These are phyloP conservation scores for Adineta ricciae DNA, from an alignment of 2,888 invertebrate genomes.

Conservation along the genomic window DNA sequence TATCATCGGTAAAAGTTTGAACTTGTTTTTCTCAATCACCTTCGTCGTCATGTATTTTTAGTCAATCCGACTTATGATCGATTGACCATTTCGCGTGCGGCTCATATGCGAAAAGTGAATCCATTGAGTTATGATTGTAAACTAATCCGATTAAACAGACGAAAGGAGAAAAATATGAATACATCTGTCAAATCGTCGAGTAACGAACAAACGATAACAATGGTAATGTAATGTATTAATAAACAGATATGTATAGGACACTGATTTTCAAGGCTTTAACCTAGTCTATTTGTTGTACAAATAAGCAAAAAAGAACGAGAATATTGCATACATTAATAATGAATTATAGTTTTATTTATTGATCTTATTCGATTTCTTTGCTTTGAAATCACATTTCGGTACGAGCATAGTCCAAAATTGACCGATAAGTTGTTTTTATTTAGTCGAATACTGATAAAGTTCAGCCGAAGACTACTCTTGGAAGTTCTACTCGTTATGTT, in stretches of 20 bases:
- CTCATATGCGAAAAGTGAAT: neutral
- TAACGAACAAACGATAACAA: neutral
- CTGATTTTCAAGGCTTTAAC: no score
- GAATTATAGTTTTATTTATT: no score
- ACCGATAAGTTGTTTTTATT: no score
- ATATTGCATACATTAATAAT: no score
- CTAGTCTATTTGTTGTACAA: no score
- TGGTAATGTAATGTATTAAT: neutral
- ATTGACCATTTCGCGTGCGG: neutral
- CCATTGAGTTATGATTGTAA: neutral
- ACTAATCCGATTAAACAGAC: neutral
- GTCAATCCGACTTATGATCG: conserved; percentile 8
- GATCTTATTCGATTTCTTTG: no score
- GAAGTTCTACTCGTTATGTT: neutral
- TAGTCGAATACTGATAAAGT: no score
- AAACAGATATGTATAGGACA: no score
- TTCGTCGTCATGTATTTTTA: neutral
- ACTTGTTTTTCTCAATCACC: no score
- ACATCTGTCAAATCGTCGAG: neutral
- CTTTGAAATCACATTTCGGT: no score
- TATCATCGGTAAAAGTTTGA: neutral
- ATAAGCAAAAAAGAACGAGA: no score
- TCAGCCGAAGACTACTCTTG: neutral
- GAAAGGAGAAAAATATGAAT: neutral
- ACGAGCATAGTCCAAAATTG: no score